Evolutionary conservation across 1,140 invertebrate genomes (phyloP).

Genomic region (Habropoda laboriosa): DNA sequence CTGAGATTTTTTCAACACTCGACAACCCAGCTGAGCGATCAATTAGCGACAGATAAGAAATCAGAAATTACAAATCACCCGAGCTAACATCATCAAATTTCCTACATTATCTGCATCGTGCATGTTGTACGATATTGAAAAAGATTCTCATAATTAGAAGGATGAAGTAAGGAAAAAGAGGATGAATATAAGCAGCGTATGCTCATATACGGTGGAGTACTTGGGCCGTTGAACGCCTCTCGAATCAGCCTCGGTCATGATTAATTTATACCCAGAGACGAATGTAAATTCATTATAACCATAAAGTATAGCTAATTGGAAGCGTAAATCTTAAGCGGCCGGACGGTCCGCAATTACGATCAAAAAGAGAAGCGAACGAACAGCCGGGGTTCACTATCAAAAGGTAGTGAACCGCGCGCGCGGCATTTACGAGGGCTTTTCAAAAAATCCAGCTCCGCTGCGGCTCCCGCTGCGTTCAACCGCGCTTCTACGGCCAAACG

Average conservation of each 20-base stretch:
- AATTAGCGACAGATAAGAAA: no score
- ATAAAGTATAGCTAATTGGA: slow-evolving; percentile 52
- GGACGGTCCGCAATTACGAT: slow-evolving; percentile 42
- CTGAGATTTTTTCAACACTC: no score
- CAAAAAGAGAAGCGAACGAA: slow-evolving; percentile 7
- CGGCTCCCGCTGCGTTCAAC: slow-evolving; percentile 42
- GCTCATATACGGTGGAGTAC: no score
- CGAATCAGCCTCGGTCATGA: slow-evolving; percentile 12
- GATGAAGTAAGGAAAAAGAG: not conserved
- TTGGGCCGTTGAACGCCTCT: not conserved
- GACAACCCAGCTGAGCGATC: no score
- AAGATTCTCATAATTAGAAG: no score
- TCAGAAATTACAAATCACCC: no score
- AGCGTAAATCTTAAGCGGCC: slow-evolving; percentile 47
- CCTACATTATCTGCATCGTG: no score
- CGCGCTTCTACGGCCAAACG: not conserved
- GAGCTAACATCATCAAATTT: no score
- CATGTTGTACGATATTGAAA: no score
- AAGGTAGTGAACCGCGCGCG: slow-evolving; percentile 32
- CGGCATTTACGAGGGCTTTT: slow-evolving; percentile 47
- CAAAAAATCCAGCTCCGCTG: slow-evolving; percentile 28
- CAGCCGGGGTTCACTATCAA: slow-evolving; percentile 32
- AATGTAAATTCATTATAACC: slow-evolving; percentile 54
- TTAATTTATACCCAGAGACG: slow-evolving; percentile 46
- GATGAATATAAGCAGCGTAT: not conserved